phyloP scores from a whole-genome alignment of 2,113 vertebrate genomes.

The Oryzias celebensis region DNA sequence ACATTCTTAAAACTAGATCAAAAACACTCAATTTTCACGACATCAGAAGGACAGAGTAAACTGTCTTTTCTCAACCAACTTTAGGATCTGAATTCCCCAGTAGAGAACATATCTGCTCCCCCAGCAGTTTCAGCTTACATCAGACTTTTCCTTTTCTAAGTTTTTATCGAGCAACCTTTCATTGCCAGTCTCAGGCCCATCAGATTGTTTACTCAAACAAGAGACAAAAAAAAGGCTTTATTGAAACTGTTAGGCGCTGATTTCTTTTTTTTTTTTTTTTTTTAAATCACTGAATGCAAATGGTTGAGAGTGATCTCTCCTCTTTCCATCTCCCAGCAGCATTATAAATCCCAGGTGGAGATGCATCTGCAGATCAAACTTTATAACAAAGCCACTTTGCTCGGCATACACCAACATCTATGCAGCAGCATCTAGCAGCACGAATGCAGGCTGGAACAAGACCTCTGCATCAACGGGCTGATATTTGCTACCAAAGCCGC shows the following conservation, averaged over 20 bases:
- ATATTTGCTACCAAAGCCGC: conserved; percentile 19
- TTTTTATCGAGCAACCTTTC: conserved; percentile 20
- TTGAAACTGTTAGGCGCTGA: conserved; percentile 30
- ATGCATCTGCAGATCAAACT: conserved; percentile 37
- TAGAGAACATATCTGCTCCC: neutral
- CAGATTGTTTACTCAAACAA: conserved; percentile 44
- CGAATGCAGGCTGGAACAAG: conserved; percentile 15
- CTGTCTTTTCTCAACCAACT: no score
- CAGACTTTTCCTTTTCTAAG: conserved; percentile 37
- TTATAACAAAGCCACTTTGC: conserved; percentile 7
- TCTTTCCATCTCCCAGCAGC: conserved; percentile 28
- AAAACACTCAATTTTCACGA: no score
- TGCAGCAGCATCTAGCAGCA: conserved; percentile 15
- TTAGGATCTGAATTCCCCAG: neutral
- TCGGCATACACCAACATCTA: conserved; percentile 7
- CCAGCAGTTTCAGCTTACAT: conserved; percentile 23
- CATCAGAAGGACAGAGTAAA: neutral
- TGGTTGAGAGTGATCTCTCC: conserved; percentile 34
- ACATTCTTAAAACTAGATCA: no score
- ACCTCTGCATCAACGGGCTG: conserved; percentile 11
- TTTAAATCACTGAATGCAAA: conserved; percentile 18
- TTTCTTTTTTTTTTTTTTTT: no score
- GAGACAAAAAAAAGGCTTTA: conserved; percentile 46
- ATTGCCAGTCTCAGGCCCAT: conserved; percentile 31
- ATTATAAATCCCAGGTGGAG: conserved; percentile 38